These are phyloP conservation scores for Pseudomugil tenellus DNA, from an alignment of 2,797 vertebrate genomes.

Conservation along the genomic window DNA sequence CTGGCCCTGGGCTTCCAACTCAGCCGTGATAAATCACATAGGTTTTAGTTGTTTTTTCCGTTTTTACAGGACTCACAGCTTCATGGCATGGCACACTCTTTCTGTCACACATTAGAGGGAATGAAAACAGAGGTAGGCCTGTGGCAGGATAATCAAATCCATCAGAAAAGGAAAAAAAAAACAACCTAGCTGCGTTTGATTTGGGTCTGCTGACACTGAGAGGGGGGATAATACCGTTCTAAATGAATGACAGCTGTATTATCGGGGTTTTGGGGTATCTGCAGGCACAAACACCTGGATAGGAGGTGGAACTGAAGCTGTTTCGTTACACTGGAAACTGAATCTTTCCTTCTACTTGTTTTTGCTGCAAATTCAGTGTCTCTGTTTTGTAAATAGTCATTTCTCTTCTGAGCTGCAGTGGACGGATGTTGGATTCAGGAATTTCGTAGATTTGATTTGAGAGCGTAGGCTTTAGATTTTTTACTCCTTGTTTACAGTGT, in stretches of 20 bases:
- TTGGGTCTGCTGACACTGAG: constrained; percentile 32
- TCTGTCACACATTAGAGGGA: constrained; percentile 12
- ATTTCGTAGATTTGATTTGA: constrained; percentile 12
- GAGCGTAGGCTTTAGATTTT: background rate
- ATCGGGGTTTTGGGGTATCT: constrained; percentile 7
- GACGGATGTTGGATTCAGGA: background rate
- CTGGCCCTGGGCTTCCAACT: constrained; percentile 42
- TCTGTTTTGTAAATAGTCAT: background rate
- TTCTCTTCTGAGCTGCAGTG: background rate
- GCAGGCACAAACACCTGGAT: constrained; percentile 1
- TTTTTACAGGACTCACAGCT: constrained; percentile 47
- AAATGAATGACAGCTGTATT: constrained; percentile 26
- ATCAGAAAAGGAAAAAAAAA: constrained; percentile 35
- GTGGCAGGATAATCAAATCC: constrained; percentile 45
- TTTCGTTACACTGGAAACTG: background rate
- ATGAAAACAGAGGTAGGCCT: constrained; percentile 42
- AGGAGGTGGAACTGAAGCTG: background rate
- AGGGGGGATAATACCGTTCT: constrained; percentile 26
- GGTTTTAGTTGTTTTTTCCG: constrained; percentile 40
- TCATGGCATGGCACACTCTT: constrained; percentile 27
- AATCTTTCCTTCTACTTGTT: background rate
- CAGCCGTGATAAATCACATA: constrained; percentile 58
- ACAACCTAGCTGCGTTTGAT: constrained; percentile 14
- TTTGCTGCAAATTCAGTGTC: constrained; percentile 3
- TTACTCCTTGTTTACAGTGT: constrained; percentile 13